A percentile compares a stretch with the other conserved stretches of the same genome.
phyloP scores from a whole-genome alignment of 2,113 vertebrate genomes.

The Rhadina sibilatrix region DNA sequence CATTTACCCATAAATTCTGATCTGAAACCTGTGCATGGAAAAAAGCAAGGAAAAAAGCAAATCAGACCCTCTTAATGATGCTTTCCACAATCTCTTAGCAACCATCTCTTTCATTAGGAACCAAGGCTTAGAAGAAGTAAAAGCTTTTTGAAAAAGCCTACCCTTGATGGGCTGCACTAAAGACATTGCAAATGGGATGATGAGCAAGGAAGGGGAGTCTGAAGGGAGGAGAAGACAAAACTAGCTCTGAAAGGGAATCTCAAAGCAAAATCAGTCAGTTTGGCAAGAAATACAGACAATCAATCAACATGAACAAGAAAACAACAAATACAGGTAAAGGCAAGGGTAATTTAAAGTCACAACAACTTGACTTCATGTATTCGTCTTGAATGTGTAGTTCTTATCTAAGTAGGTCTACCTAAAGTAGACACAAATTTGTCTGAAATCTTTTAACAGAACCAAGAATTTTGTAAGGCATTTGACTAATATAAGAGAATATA shows the following conservation, averaged over 20 bases:
- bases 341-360: background rate
- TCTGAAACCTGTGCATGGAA: constrained; percentile 51
- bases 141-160: constrained; percentile 8
- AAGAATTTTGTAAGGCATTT: background rate
- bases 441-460: background rate
- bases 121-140: constrained; percentile 53
- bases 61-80: constrained; percentile 59
- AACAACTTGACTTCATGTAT: background rate
- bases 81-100: constrained; percentile 76
- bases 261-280: background rate
- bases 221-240: background rate
- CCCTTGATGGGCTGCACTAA: background rate
- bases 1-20: background rate
- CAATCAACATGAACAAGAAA: background rate
- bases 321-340: background rate
- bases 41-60: constrained; percentile 57
- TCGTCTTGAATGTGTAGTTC: background rate
- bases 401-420: background rate
- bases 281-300: background rate
- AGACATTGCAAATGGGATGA: background rate
- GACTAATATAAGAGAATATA: background rate
- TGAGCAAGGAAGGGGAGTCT: background rate
- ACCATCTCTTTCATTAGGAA: constrained; percentile 75
- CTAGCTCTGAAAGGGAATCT: background rate
- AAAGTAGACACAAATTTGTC: background rate